These are phyloP conservation scores for Drosophila pseudoananassae DNA, from an alignment of 1,140 invertebrate genomes.

Conservation along the genomic window DNA sequence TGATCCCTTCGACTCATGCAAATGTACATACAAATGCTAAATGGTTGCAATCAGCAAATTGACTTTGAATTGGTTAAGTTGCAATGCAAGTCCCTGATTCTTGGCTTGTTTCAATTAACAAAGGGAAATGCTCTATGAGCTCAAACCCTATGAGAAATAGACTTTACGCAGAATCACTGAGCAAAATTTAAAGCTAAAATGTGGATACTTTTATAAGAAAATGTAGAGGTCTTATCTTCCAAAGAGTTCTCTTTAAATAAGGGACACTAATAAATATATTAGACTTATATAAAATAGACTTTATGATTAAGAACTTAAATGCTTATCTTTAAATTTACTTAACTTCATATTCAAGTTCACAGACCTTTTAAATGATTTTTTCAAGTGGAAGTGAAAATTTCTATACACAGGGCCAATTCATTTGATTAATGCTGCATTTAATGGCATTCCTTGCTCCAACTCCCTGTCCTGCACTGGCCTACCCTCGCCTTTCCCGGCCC, in stretches of 20 bases:
- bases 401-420: conserved; percentile 41
- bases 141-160: neutral
- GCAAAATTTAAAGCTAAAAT: neutral
- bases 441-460: conserved; percentile 32
- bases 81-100: conserved; percentile 19
- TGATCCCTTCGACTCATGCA: neutral
- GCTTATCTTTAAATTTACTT: no score
- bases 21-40: neutral
- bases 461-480: conserved; percentile 2
- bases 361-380: neutral
- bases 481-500: no score
- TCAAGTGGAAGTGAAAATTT: conserved; percentile 14
- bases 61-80: conserved; percentile 33
- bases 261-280: no score
- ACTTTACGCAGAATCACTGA: neutral
- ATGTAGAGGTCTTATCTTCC: no score
- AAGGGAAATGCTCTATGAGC: conserved; percentile 27
- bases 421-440: conserved; percentile 56
- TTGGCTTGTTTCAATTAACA: conserved; percentile 28
- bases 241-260: no score
- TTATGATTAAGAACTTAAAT: no score
- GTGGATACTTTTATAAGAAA: neutral
- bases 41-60: conserved; percentile 38
- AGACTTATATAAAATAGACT: no score
- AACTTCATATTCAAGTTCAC: neutral